These are phyloP conservation scores for Acleris emargana DNA, from an alignment of 2,888 invertebrate genomes.

Conservation along the genomic window DNA sequence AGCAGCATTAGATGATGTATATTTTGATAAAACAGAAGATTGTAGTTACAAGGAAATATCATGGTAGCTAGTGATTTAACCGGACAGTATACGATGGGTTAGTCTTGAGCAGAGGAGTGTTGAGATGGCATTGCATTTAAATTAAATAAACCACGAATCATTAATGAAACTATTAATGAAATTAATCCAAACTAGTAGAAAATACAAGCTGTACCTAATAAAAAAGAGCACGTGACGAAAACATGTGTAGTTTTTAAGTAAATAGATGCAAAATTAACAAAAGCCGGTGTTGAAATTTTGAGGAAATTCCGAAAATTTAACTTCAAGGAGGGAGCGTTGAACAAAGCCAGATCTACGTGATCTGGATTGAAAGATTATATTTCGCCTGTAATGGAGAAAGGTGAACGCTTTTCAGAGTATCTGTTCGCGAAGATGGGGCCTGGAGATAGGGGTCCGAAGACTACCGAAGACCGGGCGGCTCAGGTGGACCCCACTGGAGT, in stretches of 20 bases:
- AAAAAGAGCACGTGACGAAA: conserved; percentile 25
- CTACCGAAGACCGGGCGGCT: conserved; percentile 85
- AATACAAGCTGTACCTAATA: neutral
- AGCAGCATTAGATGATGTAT: conserved; percentile 1
- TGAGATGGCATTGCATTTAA: conserved; percentile 27
- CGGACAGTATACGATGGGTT: conserved; percentile 25
- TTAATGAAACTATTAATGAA: conserved; percentile 28
- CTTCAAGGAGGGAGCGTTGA: conserved; percentile 17
- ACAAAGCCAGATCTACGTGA: conserved; percentile 32
- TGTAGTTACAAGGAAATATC: conserved; percentile 2
- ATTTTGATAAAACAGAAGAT: neutral
- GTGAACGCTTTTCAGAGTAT: conserved; percentile 90
- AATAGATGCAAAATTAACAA: conserved; percentile 3
- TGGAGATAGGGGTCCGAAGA: conserved; percentile 84
- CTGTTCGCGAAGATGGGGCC: conserved; percentile 92
- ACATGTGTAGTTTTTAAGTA: conserved; percentile 15
- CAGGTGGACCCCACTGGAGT: conserved; percentile 86
- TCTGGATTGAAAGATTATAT: conserved; percentile 43
- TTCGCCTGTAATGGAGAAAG: conserved; percentile 83
- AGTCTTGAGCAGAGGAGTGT: conserved; percentile 32
- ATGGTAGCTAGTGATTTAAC: conserved; percentile 16
- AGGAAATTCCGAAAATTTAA: conserved; percentile 23
- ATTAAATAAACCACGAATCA: conserved; percentile 14
- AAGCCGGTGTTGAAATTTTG: conserved; percentile 15
- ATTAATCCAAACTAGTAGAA: conserved; percentile 1